Evolutionary conservation across 2,888 invertebrate genomes (phyloP).

Genomic region (Papilio elwesi): DNA sequence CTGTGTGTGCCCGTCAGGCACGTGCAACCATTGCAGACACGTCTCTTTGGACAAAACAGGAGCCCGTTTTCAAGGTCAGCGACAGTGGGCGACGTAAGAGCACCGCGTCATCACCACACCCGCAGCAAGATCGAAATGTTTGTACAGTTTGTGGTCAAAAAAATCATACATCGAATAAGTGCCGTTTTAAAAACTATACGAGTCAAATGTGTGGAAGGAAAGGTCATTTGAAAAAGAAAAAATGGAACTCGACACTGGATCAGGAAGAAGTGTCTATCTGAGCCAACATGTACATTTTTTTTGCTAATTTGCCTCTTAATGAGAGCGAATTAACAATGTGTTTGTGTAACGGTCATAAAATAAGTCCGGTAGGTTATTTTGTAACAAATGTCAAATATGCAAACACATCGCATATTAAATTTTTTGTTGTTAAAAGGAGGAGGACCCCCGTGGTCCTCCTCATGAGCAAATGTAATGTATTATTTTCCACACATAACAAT

Average conservation of each 20-base stretch:
- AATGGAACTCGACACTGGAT: background rate
- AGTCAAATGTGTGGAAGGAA: background rate
- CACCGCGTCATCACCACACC: background rate
- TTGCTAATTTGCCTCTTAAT: constrained; percentile 26
- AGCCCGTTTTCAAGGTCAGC: constrained; percentile 37
- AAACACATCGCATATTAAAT: no score
- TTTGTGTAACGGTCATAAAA: constrained; percentile 48
- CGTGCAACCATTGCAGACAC: background rate
- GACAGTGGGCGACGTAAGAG: constrained; percentile 5
- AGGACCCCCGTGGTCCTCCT: no score
- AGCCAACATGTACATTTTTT: constrained; percentile 15
- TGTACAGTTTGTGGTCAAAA: background rate
- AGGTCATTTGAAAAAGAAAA: background rate
- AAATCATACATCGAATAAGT: constrained; percentile 2
- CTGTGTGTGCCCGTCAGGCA: constrained; percentile 39
- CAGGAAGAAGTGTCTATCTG: background rate
- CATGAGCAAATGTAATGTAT: background rate
- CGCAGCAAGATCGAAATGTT: background rate
- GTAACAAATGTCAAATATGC: background rate
- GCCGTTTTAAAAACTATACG: constrained; percentile 9
- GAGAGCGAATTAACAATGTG: constrained; percentile 44
- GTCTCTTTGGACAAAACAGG: constrained; percentile 33
- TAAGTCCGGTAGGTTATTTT: constrained; percentile 24
- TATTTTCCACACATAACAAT: background rate
- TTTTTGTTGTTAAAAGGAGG: no score